Evolutionary conservation across 2,888 invertebrate genomes (phyloP), one percentile per base, ranked within the genome.

Genomic region (Drosophila suboccidentalis): DNA sequence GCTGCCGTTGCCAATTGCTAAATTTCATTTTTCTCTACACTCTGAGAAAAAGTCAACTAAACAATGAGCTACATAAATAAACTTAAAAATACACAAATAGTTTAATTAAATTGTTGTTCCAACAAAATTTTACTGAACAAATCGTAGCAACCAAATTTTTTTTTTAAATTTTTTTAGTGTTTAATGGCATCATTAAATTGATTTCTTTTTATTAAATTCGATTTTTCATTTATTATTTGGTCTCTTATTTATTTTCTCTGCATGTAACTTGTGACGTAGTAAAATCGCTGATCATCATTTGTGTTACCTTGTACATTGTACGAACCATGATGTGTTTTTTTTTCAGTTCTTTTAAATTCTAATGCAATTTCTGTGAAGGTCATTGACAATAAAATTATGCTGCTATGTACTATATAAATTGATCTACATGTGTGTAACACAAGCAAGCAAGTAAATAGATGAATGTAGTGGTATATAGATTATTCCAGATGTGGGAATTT

Each of bases 301-400:
- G 11, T 15, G 15, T 44, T 26, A 57, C 15, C 55, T 57, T 57
- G n/a, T 43, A 4, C 3, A 22, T 36, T 10, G 3, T 8, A n/a
- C 11, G n/a, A 1, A 11, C 43, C n/a, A 34, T 55, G 34, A 34
- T 36, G n/a, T 22, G 22, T 15, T 58, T 4, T 13, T 38, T 17
- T 51, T 50, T 36, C 43, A 11, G 22, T 29, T 69, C 13, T 61
- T 53, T 64, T 46, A 26, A 26, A 26, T 26, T 26, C 26, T 29
- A 32, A 44, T 71, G 61, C 51, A 77, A 74, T 82, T 75, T 34
- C 49, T 47, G 0, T 2, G 67, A 82, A 80, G 78, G 82, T 78
- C 73, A 70, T 29, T 69, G 47, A 29, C 71, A 62, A 71, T 80
- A 62, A 17, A 38, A 39, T 10, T 67, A 26, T 53, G 47, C 15